Percentiles rank a stretch among this genome's conserved stretches.
phyloP scores from a whole-genome alignment of 2,797 vertebrate genomes.

The Aphelocoma californica region DNA sequence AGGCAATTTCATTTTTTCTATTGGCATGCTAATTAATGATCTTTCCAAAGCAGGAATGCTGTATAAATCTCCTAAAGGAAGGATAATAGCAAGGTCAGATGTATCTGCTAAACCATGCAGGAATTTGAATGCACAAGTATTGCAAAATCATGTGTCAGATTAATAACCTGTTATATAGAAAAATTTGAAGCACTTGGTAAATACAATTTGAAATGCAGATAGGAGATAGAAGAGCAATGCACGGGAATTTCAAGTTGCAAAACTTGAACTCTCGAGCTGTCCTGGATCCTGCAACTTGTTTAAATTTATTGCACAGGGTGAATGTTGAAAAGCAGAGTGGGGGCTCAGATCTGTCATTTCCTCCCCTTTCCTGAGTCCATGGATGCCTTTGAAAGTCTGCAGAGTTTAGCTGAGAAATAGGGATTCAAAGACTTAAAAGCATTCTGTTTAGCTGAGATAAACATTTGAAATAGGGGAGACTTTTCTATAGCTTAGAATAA shows the following conservation, averaged over 20 bases:
- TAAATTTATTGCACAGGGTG: neutral
- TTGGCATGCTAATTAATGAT: slow-evolving; percentile 68
- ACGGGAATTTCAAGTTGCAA: slow-evolving; percentile 16
- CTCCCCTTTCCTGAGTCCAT: neutral
- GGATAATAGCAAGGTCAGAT: slow-evolving; percentile 49
- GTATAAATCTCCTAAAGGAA: slow-evolving; percentile 62
- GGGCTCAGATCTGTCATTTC: neutral
- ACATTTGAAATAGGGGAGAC: neutral
- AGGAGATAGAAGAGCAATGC: neutral
- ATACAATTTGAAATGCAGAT: slow-evolving; percentile 39
- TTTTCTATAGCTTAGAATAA: slow-evolving; percentile 35
- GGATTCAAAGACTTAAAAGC: slow-evolving; percentile 37
- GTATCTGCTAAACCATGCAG: neutral
- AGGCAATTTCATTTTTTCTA: slow-evolving; percentile 62
- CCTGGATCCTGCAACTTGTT: neutral
- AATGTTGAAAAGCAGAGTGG: neutral
- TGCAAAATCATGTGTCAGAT: slow-evolving; percentile 52
- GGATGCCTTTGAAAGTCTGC: neutral
- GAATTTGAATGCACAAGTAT: neutral
- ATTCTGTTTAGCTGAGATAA: slow-evolving; percentile 14
- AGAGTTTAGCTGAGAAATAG: neutral
- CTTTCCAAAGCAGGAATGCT: slow-evolving; percentile 58
- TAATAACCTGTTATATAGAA: slow-evolving; percentile 26
- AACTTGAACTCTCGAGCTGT: slow-evolving; percentile 7
- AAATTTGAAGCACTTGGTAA: slow-evolving; percentile 1